Percentiles rank a stretch among this genome's conserved stretches.
Evolutionary conservation across 2,888 invertebrate species (phyloP).

Genomic region (Brachylomia viminalis): DNA sequence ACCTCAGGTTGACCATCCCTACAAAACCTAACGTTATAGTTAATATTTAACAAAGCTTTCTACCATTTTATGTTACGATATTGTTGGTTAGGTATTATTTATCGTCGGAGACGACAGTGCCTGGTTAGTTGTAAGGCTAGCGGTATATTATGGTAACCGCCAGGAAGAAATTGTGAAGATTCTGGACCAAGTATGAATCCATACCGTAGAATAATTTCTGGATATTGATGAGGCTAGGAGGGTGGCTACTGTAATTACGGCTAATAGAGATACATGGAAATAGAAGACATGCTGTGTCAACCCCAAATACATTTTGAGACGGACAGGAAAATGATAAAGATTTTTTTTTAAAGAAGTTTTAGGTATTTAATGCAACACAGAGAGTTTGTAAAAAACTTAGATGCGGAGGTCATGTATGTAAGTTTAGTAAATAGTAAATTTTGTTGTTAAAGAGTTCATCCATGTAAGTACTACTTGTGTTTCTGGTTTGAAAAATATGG

Average conservation of each 20-base stretch:
- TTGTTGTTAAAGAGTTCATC: neutral
- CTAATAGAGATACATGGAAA: too few relatives aligned
- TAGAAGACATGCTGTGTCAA: too few relatives aligned
- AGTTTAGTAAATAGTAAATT: neutral
- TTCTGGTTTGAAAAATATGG: neutral
- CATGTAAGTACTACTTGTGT: neutral
- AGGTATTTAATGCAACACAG: neutral
- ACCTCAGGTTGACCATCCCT: conserved; percentile 28
- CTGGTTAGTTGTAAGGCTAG: conserved; percentile 40
- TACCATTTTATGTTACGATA: conserved; percentile 61
- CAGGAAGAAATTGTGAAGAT: conserved; percentile 8
- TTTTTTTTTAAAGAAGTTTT: neutral
- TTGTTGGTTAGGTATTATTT: conserved; percentile 65
- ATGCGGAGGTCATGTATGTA: neutral
- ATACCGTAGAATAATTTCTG: neutral
- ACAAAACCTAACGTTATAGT: conserved; percentile 52
- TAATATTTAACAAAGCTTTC: conserved; percentile 64
- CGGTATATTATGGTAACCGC: conserved; percentile 41
- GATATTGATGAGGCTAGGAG: neutral
- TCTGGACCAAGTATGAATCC: conserved; percentile 7
- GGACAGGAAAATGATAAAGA: neutral
- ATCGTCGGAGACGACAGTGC: conserved; percentile 50
- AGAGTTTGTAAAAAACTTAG: neutral
- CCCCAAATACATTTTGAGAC: neutral
- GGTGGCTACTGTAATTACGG: too few relatives aligned